Percentiles rank a stretch among this genome's conserved stretches.
These are phyloP conservation scores for Rutpela maculata DNA, from an alignment of 2,888 invertebrate species.

Conservation along the genomic window DNA sequence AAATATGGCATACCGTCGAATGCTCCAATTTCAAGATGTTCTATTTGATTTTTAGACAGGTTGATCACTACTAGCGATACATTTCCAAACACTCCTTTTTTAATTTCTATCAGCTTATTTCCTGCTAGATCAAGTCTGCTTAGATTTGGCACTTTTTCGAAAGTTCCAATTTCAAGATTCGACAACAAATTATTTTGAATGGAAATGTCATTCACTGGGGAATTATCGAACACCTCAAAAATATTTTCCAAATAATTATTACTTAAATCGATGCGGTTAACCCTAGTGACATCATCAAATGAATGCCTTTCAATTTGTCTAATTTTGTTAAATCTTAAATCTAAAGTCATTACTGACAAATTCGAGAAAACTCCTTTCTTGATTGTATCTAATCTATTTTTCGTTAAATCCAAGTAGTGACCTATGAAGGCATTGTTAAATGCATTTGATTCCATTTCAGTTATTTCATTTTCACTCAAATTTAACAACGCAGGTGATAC, in stretches of 20 bases:
- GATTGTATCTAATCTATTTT: neutral
- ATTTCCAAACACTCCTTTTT: conserved; percentile 6
- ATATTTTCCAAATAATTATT: conserved; percentile 14
- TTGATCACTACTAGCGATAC: neutral
- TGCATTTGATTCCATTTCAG: conserved; percentile 4
- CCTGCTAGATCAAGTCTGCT: neutral
- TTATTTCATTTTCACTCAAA: conserved; percentile 14
- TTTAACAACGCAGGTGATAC: neutral
- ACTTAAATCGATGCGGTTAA: neutral
- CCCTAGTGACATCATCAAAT: neutral
- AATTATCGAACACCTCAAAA: conserved; percentile 7
- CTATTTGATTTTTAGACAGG: conserved; percentile 17
- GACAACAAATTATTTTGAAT: neutral
- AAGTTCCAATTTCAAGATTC: neutral
- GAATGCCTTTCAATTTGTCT: neutral
- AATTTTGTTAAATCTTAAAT: conserved; percentile 13
- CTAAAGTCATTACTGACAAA: neutral
- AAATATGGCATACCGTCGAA: neutral
- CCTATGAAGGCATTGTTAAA: conserved; percentile 1
- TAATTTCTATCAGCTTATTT: neutral
- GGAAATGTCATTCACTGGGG: neutral
- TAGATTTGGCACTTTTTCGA: neutral
- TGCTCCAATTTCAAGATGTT: neutral
- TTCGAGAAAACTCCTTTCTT: conserved; percentile 6
- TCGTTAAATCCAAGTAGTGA: neutral